These are phyloP conservation scores for Pomatorhinus ruficollis DNA, from an alignment of 2,113 vertebrate species.

Conservation along the genomic window DNA sequence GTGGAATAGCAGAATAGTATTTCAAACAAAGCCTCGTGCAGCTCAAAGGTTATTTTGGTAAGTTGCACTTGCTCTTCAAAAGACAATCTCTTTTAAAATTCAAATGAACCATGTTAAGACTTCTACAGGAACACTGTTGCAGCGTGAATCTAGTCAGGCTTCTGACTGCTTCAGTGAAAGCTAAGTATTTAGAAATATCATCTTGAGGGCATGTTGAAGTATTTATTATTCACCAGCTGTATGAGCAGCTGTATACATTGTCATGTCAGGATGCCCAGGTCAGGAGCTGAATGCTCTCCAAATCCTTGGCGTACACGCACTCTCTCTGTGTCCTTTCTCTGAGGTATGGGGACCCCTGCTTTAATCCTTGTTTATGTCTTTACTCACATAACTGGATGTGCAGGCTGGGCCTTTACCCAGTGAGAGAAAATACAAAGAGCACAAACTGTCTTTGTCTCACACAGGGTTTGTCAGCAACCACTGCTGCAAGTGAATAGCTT, in stretches of 20 bases:
- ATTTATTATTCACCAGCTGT: not conserved
- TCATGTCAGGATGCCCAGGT: not conserved
- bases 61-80: not conserved
- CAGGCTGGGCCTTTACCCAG: not conserved
- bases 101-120: not conserved
- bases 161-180: not conserved
- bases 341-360: not conserved
- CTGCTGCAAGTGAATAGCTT: not conserved
- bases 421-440: not conserved
- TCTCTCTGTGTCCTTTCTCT: not conserved
- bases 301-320: fast-evolving
- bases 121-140: not conserved
- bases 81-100: not conserved
- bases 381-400: not conserved
- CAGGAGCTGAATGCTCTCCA: fast-evolving
- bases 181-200: not conserved
- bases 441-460: not conserved
- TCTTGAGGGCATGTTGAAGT: not conserved
- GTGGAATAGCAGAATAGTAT: not conserved
- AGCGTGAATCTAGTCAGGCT: not conserved
- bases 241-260: not conserved
- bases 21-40: not conserved
- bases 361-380: not conserved
- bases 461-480: not conserved
- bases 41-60: not conserved